Evolutionary conservation across 2,113 vertebrate genomes (phyloP).

Genomic region (Genyomyrus donnyi): DNA sequence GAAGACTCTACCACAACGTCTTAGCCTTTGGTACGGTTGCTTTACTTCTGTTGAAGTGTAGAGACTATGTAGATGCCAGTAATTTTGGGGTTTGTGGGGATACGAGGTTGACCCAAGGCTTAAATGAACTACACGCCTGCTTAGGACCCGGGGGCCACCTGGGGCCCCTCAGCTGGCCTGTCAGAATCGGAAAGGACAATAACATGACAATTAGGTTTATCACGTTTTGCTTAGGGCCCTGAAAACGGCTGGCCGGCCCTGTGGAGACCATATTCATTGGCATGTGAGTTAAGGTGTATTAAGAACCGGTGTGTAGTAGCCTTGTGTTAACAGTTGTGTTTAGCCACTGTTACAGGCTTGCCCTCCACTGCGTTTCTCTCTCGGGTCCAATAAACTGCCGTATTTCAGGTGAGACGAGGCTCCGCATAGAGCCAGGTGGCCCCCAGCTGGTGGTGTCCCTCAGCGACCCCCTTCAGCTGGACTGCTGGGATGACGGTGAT

Average conservation of each 20-base stretch:
- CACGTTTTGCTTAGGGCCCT: background rate
- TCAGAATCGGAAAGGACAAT: background rate
- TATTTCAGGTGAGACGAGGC: conserved; percentile 49
- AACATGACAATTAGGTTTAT: background rate
- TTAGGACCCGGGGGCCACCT: background rate
- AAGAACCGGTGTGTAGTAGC: background rate
- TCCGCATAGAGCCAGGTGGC: conserved; percentile 45
- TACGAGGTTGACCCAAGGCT: background rate
- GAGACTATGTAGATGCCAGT: background rate
- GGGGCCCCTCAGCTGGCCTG: background rate
- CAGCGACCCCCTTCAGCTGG: conserved; percentile 45
- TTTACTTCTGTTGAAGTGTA: background rate
- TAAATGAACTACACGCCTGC: background rate
- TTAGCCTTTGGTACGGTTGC: background rate
- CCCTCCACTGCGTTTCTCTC: background rate
- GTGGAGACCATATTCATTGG: background rate
- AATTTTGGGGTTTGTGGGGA: background rate
- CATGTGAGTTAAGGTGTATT: background rate
- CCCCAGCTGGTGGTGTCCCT: conserved; percentile 44
- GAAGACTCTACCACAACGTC: background rate
- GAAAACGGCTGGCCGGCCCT: background rate
- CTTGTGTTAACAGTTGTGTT: background rate
- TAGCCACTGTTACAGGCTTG: too few relatives aligned
- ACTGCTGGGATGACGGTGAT: conserved; percentile 46
- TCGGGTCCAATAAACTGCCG: background rate